Evolutionary conservation across 2,113 vertebrate species (phyloP), one percentile per base, ranked within the genome.

Genomic region (Atrichornis clamosus): DNA sequence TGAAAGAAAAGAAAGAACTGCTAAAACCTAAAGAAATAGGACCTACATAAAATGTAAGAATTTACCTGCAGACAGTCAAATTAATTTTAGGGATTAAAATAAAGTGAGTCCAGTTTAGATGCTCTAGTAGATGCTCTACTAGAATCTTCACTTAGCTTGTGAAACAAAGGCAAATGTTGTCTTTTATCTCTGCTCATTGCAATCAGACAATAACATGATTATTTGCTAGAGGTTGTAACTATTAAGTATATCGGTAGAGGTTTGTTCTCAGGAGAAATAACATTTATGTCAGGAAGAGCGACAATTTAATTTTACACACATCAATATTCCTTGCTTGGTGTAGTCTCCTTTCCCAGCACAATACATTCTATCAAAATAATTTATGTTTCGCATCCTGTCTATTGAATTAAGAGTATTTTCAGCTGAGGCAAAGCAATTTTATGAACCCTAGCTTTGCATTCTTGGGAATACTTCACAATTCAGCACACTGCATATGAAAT

Each of bases 201-300:
- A 3, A 77, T 74, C 72, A 78, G n/a, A 63, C 20, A 80, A 67
- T 69, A 76, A 63, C 15, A 58, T 39, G 53, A 84, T 86, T 86
- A 75, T 84, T 85, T 92, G 19, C 47, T 89, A 72, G 85, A 80
- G 20, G 20, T 49, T 3, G 2, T 53, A 86, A 35, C 52, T 84
- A 63, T 84, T 76, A 80, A 84, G 30, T 52, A 44, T 74, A 63
- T 49, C 58, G 85, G 64, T 63, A 77, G 67, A 58, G 17, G 10
- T 78, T 80, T 86, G 22, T n/a, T 85, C 93, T 90, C 85, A 44
- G 63, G 60, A 94, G 90, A 93, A 96, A 95, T 88, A 93, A 75
- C 4, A 49, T 78, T 90, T 81, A 44, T 60, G 55, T 86, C 64
- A 89, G 41, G 32, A 93, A 64, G 72, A 93, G 23, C 39, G 67